Base-by-base conservation (phyloP, 2,888 invertebrate species). In the Panopea generosa region DNA sequence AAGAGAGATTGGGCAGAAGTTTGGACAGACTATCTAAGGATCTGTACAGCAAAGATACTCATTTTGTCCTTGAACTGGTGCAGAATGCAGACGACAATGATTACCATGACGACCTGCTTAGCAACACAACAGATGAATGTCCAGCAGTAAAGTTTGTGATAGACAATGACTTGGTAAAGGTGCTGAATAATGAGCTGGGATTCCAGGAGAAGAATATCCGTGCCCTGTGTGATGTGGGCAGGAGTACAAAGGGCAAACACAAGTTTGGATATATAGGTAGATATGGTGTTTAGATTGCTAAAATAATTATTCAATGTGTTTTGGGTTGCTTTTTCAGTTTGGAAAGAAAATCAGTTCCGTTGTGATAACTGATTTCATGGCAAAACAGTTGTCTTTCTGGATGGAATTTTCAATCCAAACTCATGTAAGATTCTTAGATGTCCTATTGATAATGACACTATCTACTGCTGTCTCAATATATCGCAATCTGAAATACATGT, bases 11-110 rank as follows among this genome's bases (percentile, higher is more conserved):
- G n/a, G 92, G 92, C 1, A 85, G 92, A 43, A 92, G 92, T 78
- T 77, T 92, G 27, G 90, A 92, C 67, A 77, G 89, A 26, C 66
- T 90, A 29, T 90, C 90, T 2, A 87, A 86, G 53, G 90, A 90
- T 60, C 74, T 91, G 22, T 92, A 91, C 83, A 90, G 90, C 83
- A 91, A 90, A 65, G 91, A 92, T 72, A 91, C 91, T 4, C 92
- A 92, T 84, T 92, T 93, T 86, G 90, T 93, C 16, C 84, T 92
- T 43, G 93, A 93, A 82, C 82, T 93, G 60, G 87, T 90, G 45
- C 93, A 93, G 87, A 93, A 93, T 84, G 93, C 93, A 24, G 93
- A 93, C 57, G 93, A 93, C 82, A 93, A 93, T 74, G 65, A 74
- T 61, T 93, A 93, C 84, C 77, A 85, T n/a, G 83, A 84, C 11